Percentiles rank a stretch among this genome's conserved stretches.
Evolutionary conservation across 2,888 invertebrate genomes (phyloP).

Genomic region (Idaea aversata): DNA sequence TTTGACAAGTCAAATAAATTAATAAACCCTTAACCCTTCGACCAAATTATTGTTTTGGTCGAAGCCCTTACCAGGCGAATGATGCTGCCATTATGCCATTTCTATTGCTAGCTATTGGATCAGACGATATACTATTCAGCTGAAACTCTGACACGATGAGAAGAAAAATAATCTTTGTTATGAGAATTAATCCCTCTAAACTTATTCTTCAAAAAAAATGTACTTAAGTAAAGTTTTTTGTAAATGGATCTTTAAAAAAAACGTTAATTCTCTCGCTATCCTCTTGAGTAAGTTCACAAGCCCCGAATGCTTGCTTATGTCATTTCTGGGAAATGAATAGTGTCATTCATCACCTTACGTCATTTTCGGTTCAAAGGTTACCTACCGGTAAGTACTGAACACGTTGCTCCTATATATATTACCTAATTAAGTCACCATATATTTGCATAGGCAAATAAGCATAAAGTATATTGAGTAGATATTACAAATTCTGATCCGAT

Average conservation of each 20-base stretch:
- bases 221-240: neutral
- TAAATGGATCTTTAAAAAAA: neutral
- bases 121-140: too few species aligned
- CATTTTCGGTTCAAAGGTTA: slow-evolving; percentile 18
- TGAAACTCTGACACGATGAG: too few species aligned
- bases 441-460: slow-evolving; percentile 2
- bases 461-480: neutral
- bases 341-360: slow-evolving; percentile 15
- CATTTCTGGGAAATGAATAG: slow-evolving; percentile 11
- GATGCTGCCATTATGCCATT: too few species aligned
- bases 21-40: too few species aligned
- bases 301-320: slow-evolving; percentile 22
- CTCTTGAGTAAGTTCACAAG: neutral
- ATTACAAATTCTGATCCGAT: neutral
- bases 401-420: neutral
- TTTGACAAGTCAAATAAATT: too few species aligned
- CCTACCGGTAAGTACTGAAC: slow-evolving; percentile 2
- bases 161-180: too few species aligned
- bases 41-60: too few species aligned
- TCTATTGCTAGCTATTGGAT: too few species aligned
- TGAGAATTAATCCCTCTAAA: too few species aligned
- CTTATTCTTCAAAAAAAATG: neutral
- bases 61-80: too few species aligned
- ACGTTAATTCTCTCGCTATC: neutral
- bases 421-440: slow-evolving; percentile 18